A percentile compares a stretch with the other conserved stretches of the same genome.
phyloP scores from a whole-genome alignment of 2,797 vertebrate genomes.

The Pteronotus mesoamericanus region DNA sequence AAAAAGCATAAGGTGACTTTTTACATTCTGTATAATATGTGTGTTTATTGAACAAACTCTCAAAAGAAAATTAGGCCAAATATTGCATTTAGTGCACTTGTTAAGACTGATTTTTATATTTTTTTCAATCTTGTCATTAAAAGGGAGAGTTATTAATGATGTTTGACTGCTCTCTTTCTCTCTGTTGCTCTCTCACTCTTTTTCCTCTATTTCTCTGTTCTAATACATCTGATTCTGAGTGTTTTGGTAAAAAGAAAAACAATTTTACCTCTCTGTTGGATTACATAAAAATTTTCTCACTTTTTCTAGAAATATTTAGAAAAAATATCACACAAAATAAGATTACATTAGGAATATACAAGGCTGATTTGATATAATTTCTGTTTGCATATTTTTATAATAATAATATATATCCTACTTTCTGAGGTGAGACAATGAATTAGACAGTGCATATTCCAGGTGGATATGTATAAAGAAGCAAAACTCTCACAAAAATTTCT shows the following conservation, averaged over 20 bases:
- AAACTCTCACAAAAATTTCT: not conserved
- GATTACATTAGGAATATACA: not conserved
- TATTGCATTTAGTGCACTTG: not conserved
- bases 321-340: not conserved
- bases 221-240: not conserved
- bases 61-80: not conserved
- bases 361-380: not conserved
- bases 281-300: not conserved
- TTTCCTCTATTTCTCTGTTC: not conserved
- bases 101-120: not conserved
- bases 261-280: not conserved
- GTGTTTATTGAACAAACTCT: not conserved
- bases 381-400: not conserved
- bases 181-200: not conserved
- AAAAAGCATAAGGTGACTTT: not conserved
- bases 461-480: not conserved
- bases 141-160: not conserved
- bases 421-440: not conserved
- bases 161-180: not conserved
- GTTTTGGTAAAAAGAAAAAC: not conserved
- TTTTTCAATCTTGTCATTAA: not conserved
- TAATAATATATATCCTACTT: not conserved
- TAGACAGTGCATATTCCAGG: not conserved
- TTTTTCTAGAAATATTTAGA: constrained; percentile 2
- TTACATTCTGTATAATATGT: not conserved